Evolutionary conservation across 2,888 invertebrate species (phyloP).

Genomic region (Gastrophysa polygoni): DNA sequence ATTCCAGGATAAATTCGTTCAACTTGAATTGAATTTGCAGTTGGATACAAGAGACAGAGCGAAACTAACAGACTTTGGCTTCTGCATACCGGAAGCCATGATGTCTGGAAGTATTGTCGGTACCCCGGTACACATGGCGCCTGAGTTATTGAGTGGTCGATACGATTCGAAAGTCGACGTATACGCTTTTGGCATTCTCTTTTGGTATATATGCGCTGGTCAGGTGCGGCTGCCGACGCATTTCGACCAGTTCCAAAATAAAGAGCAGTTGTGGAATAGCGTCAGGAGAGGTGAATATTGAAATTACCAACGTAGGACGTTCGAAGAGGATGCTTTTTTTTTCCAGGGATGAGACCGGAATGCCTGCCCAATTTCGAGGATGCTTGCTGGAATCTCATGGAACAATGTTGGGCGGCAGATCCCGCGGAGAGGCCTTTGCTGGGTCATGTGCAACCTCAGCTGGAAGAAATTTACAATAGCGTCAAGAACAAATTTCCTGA

Average conservation of each 20-base stretch:
- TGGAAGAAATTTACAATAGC: constrained; percentile 62
- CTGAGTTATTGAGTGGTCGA: constrained; percentile 79
- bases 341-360: constrained; percentile 82
- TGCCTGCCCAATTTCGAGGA: constrained; percentile 74
- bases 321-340: constrained; percentile 20
- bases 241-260: constrained; percentile 83
- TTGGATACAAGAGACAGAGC: constrained; percentile 76
- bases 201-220: constrained; percentile 90
- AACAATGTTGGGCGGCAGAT: constrained; percentile 82
- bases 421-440: constrained; percentile 75
- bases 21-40: constrained; percentile 46
- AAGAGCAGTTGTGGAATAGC: constrained; percentile 84
- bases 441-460: constrained; percentile 75
- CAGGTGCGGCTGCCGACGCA: constrained; percentile 77
- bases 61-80: constrained; percentile 85
- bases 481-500: constrained; percentile 17
- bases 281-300: constrained; percentile 73
- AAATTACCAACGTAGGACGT: neutral
- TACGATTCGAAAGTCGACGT: constrained; percentile 87
- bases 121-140: constrained; percentile 91
- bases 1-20: neutral
- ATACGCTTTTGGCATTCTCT: constrained; percentile 87
- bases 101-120: constrained; percentile 90
- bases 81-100: constrained; percentile 89
- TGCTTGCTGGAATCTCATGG: constrained; percentile 84